phyloP scores from a whole-genome alignment of 2,888 invertebrate genomes.

The Pseudoips prasinana region DNA sequence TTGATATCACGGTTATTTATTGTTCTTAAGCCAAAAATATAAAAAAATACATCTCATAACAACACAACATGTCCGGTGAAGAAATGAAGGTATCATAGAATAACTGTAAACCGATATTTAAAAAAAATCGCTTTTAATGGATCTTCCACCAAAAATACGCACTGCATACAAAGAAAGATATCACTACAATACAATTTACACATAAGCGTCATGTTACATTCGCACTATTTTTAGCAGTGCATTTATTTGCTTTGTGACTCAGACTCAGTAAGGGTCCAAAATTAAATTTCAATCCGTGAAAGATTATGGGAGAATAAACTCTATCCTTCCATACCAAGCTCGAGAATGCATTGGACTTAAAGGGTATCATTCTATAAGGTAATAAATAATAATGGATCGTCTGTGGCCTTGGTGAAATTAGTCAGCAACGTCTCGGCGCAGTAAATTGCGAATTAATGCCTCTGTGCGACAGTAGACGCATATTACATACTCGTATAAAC shows the following conservation, averaged over 20 bases:
- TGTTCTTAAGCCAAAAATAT: too few relatives aligned
- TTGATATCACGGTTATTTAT: too few relatives aligned
- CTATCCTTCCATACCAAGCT: constrained; percentile 43
- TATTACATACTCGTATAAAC: constrained; percentile 34
- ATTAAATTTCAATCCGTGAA: constrained; percentile 46
- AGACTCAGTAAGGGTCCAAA: constrained; percentile 62
- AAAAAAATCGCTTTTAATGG: too few relatives aligned
- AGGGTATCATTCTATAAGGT: constrained; percentile 62
- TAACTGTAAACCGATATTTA: too few relatives aligned
- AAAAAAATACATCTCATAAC: too few relatives aligned
- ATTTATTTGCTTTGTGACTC: constrained; percentile 64
- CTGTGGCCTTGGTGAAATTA: constrained; percentile 75
- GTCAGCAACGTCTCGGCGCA: constrained; percentile 49
- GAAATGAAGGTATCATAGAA: too few relatives aligned
- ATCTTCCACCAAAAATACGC: too few relatives aligned
- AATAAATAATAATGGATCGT: constrained; percentile 79
- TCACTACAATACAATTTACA: too few relatives aligned
- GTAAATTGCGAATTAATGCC: constrained; percentile 56
- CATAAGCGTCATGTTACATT: too few relatives aligned
- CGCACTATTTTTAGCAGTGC: constrained; percentile 60
- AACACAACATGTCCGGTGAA: too few relatives aligned
- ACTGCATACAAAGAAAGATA: too few relatives aligned
- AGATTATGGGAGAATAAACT: constrained; percentile 36
- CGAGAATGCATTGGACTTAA: constrained; percentile 27
- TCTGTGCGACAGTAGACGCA: constrained; percentile 39